Percentiles rank a stretch among this genome's conserved stretches.
phyloP scores from a whole-genome alignment of 2,113 vertebrate species.

The Macrotis lagotis region DNA sequence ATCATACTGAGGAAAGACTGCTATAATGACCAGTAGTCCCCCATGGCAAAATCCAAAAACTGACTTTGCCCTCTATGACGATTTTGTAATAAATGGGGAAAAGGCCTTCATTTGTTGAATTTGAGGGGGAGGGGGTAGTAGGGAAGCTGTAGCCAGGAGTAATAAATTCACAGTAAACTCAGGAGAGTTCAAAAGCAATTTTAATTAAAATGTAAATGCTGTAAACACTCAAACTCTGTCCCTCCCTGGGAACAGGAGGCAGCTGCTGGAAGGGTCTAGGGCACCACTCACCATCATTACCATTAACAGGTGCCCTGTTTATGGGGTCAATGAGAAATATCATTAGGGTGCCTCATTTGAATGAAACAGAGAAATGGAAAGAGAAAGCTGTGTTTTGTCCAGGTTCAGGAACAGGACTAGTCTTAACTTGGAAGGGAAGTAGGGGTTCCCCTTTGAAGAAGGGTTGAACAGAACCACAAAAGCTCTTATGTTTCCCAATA shows the following conservation, averaged over 20 bases:
- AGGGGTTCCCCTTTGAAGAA: neutral
- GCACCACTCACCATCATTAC: neutral
- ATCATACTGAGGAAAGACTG: neutral
- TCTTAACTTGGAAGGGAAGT: neutral
- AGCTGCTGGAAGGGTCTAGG: constrained; percentile 34
- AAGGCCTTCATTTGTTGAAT: neutral
- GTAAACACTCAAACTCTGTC: neutral
- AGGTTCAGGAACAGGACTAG: neutral
- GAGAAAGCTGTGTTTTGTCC: neutral
- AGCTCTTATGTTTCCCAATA: neutral
- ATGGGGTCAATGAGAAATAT: neutral
- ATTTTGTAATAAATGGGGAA: neutral
- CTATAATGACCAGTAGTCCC: neutral
- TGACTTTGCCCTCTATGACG: neutral
- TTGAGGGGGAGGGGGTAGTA: neutral
- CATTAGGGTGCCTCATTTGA: neutral
- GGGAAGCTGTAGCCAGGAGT: neutral
- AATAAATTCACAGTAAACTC: constrained; percentile 19
- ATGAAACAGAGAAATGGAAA: neutral
- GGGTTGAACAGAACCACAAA: constrained; percentile 1
- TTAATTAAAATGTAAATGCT: constrained; percentile 61
- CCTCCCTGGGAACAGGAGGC: neutral
- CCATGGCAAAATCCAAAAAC: neutral
- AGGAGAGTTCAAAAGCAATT: neutral
- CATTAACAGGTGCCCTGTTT: neutral